Evolutionary conservation across 2,888 invertebrate species (phyloP), one percentile per base, ranked within the genome.

Genomic region (Meteorus colon): DNA sequence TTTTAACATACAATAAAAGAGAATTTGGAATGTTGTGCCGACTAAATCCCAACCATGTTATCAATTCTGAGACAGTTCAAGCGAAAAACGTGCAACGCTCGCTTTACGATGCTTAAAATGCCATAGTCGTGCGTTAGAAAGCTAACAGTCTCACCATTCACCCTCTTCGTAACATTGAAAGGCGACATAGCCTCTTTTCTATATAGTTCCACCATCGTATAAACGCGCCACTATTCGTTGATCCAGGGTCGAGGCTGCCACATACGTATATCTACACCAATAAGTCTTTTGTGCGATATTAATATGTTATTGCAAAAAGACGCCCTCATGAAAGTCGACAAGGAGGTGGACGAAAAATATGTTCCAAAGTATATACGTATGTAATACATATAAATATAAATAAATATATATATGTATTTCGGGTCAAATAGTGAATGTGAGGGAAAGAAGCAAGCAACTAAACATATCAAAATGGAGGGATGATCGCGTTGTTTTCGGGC

Each of bases 311-410:
- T 89, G 89, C 88, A 85, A 84, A 86, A 87, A 88, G 88, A 86
- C 87, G 87, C 85, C 84, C 89, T 89, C 89, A 88, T 89, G 89
- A 89, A 89, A 89, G 89, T 89, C 89, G 89, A 89, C 87, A 86
- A 88, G 88, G 85, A 86, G 69, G 6, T 19, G 55, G 55, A 82
- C 83, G 84, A 81, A 84, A 86, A 78, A 89, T 89, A 89, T 89
- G 88, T 89, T 85, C 79, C 83, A 24, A 19, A 5, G 19, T 55
- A 19, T 19, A 55, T 55, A 5, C n/a, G n/a, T 55, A 48, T 14
- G 34, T 34, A 34, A 48, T n/a, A 78, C 82, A 34, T 34, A 34
- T 34, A 34, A 34, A 34, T 34, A 34, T 34, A 8, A 81, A 55
- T 55, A 48, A 4, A 48, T n/a, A 55, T 55, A 48, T 4, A 48